Percentiles rank a stretch among this genome's conserved stretches.
Evolutionary conservation across 2,888 invertebrate genomes (phyloP).

Genomic region (Blastobasis lacticolella): DNA sequence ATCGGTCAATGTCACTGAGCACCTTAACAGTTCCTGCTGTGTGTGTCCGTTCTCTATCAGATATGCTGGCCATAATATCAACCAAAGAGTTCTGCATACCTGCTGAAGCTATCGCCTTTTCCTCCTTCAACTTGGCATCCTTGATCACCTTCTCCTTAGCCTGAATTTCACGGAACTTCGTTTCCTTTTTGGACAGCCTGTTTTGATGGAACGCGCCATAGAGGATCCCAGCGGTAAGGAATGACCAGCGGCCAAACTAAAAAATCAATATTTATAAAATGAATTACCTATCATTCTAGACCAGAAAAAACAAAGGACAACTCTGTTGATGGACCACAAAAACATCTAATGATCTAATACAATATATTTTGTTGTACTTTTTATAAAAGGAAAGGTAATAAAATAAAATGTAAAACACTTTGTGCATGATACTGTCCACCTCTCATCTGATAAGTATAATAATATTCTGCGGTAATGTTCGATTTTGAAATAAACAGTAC

Average conservation of each 20-base stretch:
- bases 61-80: too few relatives aligned
- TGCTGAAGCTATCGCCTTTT: constrained; percentile 78
- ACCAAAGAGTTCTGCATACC: constrained; percentile 39
- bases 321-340: background rate
- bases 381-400: background rate
- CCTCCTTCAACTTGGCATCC: constrained; percentile 81
- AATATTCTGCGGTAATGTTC: background rate
- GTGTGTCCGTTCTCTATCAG: too few relatives aligned
- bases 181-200: constrained; percentile 79
- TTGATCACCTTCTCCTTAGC: constrained; percentile 78
- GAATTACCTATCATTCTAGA: background rate
- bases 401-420: background rate
- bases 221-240: constrained; percentile 80
- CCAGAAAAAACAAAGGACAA: background rate
- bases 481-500: too few relatives aligned
- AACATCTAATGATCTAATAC: background rate
- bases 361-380: background rate
- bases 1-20: too few relatives aligned
- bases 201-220: constrained; percentile 85
- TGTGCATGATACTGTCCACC: background rate
- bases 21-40: too few relatives aligned
- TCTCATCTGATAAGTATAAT: background rate
- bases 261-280: constrained; percentile 19
- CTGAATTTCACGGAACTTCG: constrained; percentile 78
- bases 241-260: constrained; percentile 88